A percentile compares a stretch with the other conserved stretches of the same genome.
Evolutionary conservation across 2,888 invertebrate species (phyloP).

Genomic region (Petrolisthes manimaculis): DNA sequence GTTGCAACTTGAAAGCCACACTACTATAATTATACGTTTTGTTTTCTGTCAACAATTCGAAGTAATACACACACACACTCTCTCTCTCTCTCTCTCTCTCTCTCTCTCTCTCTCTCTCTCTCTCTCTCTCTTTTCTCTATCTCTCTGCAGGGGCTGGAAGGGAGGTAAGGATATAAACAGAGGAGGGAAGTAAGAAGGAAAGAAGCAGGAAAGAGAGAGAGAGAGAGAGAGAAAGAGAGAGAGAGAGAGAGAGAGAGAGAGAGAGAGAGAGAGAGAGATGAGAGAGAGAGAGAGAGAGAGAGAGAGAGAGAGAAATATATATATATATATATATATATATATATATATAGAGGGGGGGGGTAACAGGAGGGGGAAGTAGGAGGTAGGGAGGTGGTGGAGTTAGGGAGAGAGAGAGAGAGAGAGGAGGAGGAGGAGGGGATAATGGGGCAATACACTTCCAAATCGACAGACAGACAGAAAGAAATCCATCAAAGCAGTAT

Average conservation of each 20-base stretch:
- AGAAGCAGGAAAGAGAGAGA: background rate
- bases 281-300: background rate
- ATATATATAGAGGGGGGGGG: background rate
- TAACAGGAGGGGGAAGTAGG: background rate
- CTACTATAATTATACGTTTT: no score
- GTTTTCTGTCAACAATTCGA: no score
- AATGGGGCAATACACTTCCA: background rate
- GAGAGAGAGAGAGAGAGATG: background rate
- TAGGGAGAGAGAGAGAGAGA: background rate
- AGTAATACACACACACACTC: background rate
- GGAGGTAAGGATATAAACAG: background rate
- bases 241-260: slow-evolving; percentile 1
- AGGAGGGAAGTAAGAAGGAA: background rate
- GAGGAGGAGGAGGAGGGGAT: background rate
- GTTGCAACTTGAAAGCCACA: no score
- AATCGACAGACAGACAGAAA: no score
- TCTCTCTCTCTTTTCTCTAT: background rate
- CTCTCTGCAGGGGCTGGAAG: background rate
- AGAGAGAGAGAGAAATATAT: background rate
- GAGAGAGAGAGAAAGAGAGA: background rate
- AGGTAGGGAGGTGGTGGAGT: background rate
- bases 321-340: background rate
- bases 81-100: background rate
- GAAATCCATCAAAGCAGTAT: no score
- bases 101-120: background rate